Conservation (phyloP, 2,888 invertebrate genomes). For the Drosophila tripunctata region DNA sequence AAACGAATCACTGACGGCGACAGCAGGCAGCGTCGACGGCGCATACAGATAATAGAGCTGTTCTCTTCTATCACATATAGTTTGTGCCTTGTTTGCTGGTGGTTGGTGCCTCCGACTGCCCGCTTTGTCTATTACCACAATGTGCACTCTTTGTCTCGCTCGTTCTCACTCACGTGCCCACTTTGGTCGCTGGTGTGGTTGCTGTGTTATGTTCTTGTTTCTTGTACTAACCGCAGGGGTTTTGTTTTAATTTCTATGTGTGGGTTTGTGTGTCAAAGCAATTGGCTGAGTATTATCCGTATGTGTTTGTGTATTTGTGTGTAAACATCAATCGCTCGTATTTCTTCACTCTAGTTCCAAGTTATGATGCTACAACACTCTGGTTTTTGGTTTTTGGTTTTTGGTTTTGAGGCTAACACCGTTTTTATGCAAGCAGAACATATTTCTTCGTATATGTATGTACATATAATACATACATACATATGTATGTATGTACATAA, state of each 20-base stretch:
- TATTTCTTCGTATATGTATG: no score
- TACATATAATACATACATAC: no score
- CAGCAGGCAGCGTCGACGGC: constrained; percentile 50
- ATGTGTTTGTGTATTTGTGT: constrained; percentile 1
- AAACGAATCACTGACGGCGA: constrained; percentile 72
- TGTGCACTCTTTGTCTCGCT: constrained; percentile 46
- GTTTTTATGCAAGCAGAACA: no score
- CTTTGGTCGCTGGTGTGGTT: constrained; percentile 6
- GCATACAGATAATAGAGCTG: constrained; percentile 54
- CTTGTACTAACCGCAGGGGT: constrained; percentile 58
- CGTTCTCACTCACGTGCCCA: constrained; percentile 22
- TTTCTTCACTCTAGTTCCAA: no score
- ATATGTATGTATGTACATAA: no score
- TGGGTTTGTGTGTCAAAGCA: constrained; percentile 78
- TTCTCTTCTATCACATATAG: constrained; percentile 42
- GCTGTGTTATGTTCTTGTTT: constrained; percentile 21
- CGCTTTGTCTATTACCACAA: constrained; percentile 22
- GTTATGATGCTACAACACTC: no score
- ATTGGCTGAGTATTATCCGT: constrained; percentile 63
- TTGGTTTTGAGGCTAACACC: no score
- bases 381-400: no score
- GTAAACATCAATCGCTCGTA: not conserved
- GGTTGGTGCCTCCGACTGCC: constrained; percentile 45
- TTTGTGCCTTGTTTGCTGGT: constrained; percentile 15
- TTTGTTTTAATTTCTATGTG: constrained; percentile 77